Conservation (phyloP, 1,140 invertebrate genomes). For the Euura lappo region DNA sequence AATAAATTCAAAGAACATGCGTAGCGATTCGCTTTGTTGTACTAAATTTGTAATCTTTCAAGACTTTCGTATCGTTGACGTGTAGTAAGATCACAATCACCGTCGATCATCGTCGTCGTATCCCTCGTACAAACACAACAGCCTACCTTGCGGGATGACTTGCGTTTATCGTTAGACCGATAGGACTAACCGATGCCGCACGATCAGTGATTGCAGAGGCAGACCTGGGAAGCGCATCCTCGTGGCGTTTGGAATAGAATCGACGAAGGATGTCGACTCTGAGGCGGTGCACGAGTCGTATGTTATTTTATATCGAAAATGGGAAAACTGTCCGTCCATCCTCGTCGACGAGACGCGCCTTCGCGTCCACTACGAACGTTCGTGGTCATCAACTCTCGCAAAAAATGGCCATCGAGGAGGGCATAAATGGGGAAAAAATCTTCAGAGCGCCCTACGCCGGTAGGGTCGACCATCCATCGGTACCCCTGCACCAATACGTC, state of each 20-base stretch:
- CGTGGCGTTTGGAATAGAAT: background rate
- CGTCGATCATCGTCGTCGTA: no score
- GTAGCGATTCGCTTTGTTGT: no score
- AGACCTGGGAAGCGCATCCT: no score
- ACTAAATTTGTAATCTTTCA: no score
- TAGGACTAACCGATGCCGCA: no score
- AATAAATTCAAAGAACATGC: no score
- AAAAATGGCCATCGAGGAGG: constrained; percentile 33
- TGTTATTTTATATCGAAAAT: constrained; percentile 20
- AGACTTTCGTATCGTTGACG: no score
- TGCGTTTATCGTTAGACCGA: no score
- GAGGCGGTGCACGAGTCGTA: constrained; percentile 23
- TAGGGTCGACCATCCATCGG: constrained; percentile 60
- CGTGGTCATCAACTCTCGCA: constrained; percentile 3
- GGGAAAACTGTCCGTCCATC: background rate
- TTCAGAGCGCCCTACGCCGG: constrained; percentile 52
- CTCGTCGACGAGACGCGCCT: constrained; percentile 26
- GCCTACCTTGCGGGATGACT: no score
- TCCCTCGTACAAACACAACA: no score
- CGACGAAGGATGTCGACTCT: constrained; percentile 22
- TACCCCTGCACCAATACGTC: constrained; percentile 67
- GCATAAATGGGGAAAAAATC: constrained; percentile 46
- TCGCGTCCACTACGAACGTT: constrained; percentile 11
- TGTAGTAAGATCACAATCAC: no score
- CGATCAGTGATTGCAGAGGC: no score